A percentile compares a stretch with the other conserved stretches of the same genome.
Conservation (phyloP, 2,113 vertebrate species). For the Noctilio leporinus region DNA sequence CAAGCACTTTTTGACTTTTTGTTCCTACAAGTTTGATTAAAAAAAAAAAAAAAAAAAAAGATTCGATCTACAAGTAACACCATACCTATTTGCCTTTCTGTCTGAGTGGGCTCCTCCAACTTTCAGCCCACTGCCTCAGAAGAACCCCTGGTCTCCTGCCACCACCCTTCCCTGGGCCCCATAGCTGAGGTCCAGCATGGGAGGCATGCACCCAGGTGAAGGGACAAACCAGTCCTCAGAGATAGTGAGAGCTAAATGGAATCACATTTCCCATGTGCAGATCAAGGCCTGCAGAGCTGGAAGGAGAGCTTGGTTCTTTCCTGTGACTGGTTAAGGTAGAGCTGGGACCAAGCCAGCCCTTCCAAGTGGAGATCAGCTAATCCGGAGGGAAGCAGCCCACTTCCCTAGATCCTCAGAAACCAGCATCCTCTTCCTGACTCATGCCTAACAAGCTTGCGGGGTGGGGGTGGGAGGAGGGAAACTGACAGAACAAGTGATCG, state of each 20-base stretch:
- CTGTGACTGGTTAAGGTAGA: not conserved
- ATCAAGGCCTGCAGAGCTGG: not conserved
- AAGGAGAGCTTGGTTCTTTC: not conserved
- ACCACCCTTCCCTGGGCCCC: not conserved
- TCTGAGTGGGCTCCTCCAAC: not conserved
- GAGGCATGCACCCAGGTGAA: not conserved
- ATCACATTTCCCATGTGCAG: not conserved
- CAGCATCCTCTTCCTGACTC: constrained; percentile 53
- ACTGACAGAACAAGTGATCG: constrained; percentile 61
- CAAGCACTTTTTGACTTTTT: not conserved
- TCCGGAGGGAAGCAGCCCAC: not conserved
- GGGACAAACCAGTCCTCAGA: not conserved
- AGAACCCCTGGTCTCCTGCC: not conserved
- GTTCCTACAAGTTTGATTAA: not conserved
- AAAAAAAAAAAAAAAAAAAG: not conserved
- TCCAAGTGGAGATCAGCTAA: too few relatives aligned
- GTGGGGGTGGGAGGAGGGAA: not conserved
- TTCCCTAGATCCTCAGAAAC: not conserved
- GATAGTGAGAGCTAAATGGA: not conserved
- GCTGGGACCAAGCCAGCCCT: not conserved
- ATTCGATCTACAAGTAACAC: not conserved
- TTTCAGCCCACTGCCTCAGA: not conserved
- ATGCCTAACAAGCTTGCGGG: constrained; percentile 46
- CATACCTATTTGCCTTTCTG: not conserved
- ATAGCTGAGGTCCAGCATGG: not conserved